These are phyloP conservation scores for Lasius platythorax DNA, from an alignment of 2,888 invertebrate genomes.

Conservation along the genomic window DNA sequence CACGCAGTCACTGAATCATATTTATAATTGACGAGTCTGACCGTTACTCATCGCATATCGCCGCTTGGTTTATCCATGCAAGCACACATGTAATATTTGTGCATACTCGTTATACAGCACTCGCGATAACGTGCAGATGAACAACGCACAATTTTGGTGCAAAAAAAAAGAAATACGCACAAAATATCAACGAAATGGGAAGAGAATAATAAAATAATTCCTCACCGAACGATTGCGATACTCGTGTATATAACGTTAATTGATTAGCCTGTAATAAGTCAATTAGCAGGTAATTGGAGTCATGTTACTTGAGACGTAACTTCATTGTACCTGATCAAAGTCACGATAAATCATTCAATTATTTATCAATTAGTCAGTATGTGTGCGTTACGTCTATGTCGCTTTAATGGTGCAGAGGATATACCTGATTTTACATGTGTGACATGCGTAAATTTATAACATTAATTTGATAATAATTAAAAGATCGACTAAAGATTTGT, in stretches of 20 bases:
- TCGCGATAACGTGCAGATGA: constrained; percentile 22
- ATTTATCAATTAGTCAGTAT: constrained; percentile 63
- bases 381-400: not conserved
- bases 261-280: constrained; percentile 50
- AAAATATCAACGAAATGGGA: not conserved
- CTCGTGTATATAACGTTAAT: constrained; percentile 56
- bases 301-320: constrained; percentile 55
- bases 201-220: not conserved
- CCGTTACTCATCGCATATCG: constrained; percentile 70
- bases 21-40: constrained; percentile 73
- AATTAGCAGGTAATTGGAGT: constrained; percentile 69
- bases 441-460: not conserved
- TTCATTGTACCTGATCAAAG: constrained; percentile 8
- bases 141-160: not conserved
- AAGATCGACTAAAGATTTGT: not conserved
- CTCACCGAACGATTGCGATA: not conserved
- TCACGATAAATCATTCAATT: constrained; percentile 65
- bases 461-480: constrained; percentile 3
- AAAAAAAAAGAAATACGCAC: not conserved
- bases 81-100: not conserved
- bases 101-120: not conserved
- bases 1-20: constrained; percentile 62
- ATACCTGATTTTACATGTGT: not conserved
- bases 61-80: constrained; percentile 26
- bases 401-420: not conserved